These are phyloP conservation scores for Plodia interpunctella DNA, from an alignment of 1,140 invertebrate species.

Conservation along the genomic window DNA sequence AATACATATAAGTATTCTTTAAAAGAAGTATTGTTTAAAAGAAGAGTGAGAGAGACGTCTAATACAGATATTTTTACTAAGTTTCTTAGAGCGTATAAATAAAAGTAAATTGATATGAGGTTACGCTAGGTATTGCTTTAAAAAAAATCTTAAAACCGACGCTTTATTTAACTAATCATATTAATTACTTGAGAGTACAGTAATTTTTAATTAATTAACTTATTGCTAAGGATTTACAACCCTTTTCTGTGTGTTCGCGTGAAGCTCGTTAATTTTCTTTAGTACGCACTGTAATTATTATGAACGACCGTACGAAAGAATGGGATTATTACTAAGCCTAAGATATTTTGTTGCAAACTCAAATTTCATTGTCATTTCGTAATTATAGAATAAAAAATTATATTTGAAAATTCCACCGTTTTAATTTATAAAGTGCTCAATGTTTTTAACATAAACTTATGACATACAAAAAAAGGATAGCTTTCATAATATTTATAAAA, in stretches of 20 bases:
- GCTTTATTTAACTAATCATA: background rate
- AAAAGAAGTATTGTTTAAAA: too few relatives aligned
- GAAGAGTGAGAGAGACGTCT: too few relatives aligned
- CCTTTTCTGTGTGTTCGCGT: background rate
- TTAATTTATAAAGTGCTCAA: too few relatives aligned
- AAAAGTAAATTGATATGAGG: too few relatives aligned
- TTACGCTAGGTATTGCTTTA: too few relatives aligned
- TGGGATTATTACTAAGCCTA: background rate
- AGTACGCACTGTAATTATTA: background rate
- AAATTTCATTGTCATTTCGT: background rate
- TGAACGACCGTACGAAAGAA: background rate
- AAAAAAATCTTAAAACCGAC: background rate
- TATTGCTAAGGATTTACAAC: background rate
- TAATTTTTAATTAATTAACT: constrained; percentile 3
- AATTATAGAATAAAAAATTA: background rate
- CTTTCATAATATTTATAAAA: too few relatives aligned
- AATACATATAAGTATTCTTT: too few relatives aligned
- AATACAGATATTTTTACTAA: too few relatives aligned
- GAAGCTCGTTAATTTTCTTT: background rate
- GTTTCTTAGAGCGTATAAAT: too few relatives aligned
- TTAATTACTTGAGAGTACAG: background rate
- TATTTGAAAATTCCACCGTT: background rate
- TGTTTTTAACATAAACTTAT: too few relatives aligned
- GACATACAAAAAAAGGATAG: too few relatives aligned
- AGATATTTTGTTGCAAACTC: background rate